A percentile compares a stretch with the other conserved stretches of the same genome.
phyloP scores from a whole-genome alignment of 2,797 vertebrate species.

The Sorex maritimensis region DNA sequence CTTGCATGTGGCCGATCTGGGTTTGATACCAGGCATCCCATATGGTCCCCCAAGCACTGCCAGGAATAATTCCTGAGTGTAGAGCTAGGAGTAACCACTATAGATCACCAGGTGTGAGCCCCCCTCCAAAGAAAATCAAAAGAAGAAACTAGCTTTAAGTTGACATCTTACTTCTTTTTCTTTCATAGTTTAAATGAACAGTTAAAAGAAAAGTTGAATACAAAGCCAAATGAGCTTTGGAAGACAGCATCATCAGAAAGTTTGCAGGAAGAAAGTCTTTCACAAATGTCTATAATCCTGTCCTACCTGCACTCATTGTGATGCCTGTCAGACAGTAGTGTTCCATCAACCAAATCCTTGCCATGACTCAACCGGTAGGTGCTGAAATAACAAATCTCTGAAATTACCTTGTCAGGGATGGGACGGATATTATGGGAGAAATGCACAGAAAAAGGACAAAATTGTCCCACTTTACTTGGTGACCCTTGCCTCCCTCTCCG shows the following conservation, averaged over 20 bases:
- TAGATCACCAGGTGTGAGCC: too few relatives aligned
- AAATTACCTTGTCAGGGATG: neutral
- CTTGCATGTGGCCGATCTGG: too few relatives aligned
- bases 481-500: neutral
- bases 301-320: neutral
- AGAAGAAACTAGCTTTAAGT: neutral
- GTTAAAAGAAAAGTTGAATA: constrained; percentile 10
- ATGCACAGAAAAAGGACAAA: neutral
- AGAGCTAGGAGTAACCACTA: too few relatives aligned
- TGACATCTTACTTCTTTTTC: neutral
- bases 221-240: neutral
- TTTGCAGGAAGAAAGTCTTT: neutral
- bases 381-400: neutral
- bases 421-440: neutral
- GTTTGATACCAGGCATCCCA: too few relatives aligned
- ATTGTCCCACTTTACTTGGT: neutral
- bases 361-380: neutral
- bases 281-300: neutral
- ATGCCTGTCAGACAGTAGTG: neutral
- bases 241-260: neutral
- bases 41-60: too few relatives aligned
- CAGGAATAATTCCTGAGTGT: too few relatives aligned
- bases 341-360: neutral
- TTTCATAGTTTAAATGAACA: neutral
- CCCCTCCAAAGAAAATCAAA: too few relatives aligned